Base-by-base conservation (phyloP, 1,140 invertebrate species). In the Pseudomyrmex dendroicus region DNA sequence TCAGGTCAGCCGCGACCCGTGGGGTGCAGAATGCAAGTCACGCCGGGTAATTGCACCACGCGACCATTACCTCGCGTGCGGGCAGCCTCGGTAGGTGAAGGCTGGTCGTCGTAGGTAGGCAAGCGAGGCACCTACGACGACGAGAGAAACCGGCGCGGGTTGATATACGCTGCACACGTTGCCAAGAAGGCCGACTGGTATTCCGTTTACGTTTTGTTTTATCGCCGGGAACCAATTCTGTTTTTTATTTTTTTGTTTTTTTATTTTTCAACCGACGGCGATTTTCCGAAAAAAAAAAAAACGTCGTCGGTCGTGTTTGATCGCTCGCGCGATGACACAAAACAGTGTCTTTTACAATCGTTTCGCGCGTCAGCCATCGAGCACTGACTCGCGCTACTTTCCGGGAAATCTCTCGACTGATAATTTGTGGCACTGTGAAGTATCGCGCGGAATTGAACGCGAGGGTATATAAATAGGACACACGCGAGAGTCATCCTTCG, bases 1-100 rank as follows among this genome's bases (percentile, higher is more conserved):
- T 73, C 89, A 76, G 86, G 86, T 89, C 89, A 85, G 86, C 5
- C 64, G 72, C 63, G 83, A 54, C 73, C 82, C 56, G 57, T 76
- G 86, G 92, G 90, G 91, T 90, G 82, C 73, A 86, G 68, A 89
- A 74, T 90, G 92, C 93, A 91, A 93, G 93, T 94, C 93, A 94
- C 90, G 91, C 73, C 89, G 88, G 77, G 92, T 94, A 93, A 94
- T 94, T 93, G 92, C 89, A 83, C 84, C 63, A 82, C 62, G 74
- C 89, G 84, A 88, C 82, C 88, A 90, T 90, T 89, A 88, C 86
- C 84, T 90, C 85, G 88, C 88, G 85, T 89, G 82, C 82, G 84
- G 82, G 72, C 77, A 57, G 73, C n/a, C 74, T 77, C 61, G 72
- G 78, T 87, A 88, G 83, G 74, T 76, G 76, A 88, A 88, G 86